phyloP scores from a whole-genome alignment of 2,113 vertebrate genomes.

The Willisornis vidua region DNA sequence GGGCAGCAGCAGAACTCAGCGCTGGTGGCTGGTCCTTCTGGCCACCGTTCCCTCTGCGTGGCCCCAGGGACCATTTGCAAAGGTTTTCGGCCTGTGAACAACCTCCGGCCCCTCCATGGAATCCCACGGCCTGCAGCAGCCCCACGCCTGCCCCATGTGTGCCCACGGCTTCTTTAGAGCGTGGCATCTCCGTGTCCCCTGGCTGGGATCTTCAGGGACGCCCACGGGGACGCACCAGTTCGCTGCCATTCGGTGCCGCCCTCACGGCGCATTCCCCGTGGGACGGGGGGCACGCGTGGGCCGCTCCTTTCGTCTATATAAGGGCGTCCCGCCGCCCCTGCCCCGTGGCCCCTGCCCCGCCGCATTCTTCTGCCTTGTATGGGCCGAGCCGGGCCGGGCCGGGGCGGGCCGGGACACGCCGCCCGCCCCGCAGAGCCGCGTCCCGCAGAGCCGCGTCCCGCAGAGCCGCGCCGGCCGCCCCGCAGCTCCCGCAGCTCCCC shows the following conservation, averaged over 20 bases:
- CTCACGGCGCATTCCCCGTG: neutral
- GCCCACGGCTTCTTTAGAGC: neutral
- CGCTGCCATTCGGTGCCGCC: neutral
- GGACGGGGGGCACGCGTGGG: neutral
- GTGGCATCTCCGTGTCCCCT: accelerated
- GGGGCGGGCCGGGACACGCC: constrained; percentile 47
- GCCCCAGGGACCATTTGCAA: accelerated
- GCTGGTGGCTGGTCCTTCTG: neutral
- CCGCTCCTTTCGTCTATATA: constrained; percentile 28
- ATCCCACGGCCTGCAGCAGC: neutral
- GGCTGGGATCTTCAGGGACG: neutral
- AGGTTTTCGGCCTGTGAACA: neutral
- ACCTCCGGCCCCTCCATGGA: accelerated
- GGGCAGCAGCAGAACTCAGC: neutral
- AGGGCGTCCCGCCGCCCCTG: constrained; percentile 27
- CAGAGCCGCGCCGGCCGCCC: neutral
- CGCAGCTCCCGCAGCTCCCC: neutral
- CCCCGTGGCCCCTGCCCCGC: constrained; percentile 34
- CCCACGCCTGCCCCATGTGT: neutral
- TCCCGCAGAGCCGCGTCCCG: neutral
- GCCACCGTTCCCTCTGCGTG: neutral
- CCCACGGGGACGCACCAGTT: neutral
- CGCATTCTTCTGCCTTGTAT: constrained; percentile 91
- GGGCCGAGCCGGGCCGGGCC: constrained; percentile 75
- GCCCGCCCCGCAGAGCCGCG: neutral